Percentiles rank a stretch among this genome's conserved stretches.
These are phyloP conservation scores for Oryzaephilus surinamensis DNA, from an alignment of 1,140 invertebrate genomes.

Conservation along the genomic window DNA sequence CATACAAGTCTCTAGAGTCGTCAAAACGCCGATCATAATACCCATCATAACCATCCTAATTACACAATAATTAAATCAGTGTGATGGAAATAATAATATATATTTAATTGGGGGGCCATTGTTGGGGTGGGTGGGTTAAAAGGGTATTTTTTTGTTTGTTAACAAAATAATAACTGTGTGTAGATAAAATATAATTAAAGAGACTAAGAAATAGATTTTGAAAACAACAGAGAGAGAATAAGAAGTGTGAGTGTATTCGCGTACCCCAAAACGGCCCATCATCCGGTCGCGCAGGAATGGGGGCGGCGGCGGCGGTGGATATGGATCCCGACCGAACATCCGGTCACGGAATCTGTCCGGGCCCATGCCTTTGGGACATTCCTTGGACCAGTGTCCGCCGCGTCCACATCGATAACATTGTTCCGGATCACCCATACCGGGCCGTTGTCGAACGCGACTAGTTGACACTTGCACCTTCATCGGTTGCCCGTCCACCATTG, in stretches of 20 bases:
- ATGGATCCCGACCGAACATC: constrained; percentile 73
- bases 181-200: background rate
- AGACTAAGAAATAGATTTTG: background rate
- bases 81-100: background rate
- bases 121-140: background rate
- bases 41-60: constrained; percentile 62
- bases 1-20: constrained; percentile 64
- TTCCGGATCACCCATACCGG: constrained; percentile 90
- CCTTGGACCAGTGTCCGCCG: constrained; percentile 91
- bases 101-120: background rate
- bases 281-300: constrained; percentile 76
- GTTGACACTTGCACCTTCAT: constrained; percentile 87
- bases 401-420: constrained; percentile 89
- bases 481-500: constrained; percentile 72
- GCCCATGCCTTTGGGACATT: constrained; percentile 71
- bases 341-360: constrained; percentile 71
- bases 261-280: constrained; percentile 75
- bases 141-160: background rate
- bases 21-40: constrained; percentile 72
- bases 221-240: background rate
- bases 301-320: constrained; percentile 72
- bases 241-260: constrained; percentile 6
- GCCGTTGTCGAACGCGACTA: constrained; percentile 80
- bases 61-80: background rate
- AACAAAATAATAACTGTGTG: too few species aligned